Conservation (phyloP, 1,140 invertebrate species). For the Zaprionus nigranus region DNA sequence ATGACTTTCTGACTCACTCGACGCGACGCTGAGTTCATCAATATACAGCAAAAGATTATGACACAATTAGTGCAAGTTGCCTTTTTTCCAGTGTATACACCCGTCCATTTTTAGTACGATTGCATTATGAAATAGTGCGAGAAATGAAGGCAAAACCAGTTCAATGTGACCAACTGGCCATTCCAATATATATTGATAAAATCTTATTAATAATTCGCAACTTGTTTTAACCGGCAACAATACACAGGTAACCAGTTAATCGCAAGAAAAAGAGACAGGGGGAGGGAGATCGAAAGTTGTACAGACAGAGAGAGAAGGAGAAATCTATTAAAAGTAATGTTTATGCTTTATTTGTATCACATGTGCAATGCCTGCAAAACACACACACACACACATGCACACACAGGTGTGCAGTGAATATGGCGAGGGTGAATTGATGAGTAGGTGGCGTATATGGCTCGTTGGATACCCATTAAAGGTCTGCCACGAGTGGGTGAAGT, state of each 20-base stretch:
- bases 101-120: background rate
- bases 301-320: background rate
- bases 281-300: background rate
- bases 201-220: constrained; percentile 17
- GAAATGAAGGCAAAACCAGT: constrained; percentile 19
- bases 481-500: constrained; percentile 4
- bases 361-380: constrained; percentile 25
- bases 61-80: constrained; percentile 11
- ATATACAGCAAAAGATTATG: constrained; percentile 3
- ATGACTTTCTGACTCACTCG: constrained; percentile 6
- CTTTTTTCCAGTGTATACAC: background rate
- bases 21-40: constrained; percentile 23
- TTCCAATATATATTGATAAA: background rate
- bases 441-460: constrained; percentile 33
- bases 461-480: constrained; percentile 27
- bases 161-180: constrained; percentile 7
- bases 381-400: background rate
- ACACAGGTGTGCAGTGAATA: constrained; percentile 15
- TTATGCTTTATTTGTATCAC: constrained; percentile 37
- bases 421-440: constrained; percentile 3
- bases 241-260: constrained; percentile 14
- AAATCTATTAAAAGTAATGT: constrained; percentile 44
- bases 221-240: constrained; percentile 27
- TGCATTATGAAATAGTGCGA: constrained; percentile 1
- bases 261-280: background rate